Base-by-base conservation (phyloP, 1,140 invertebrate genomes). In the Microvelia longipes region DNA sequence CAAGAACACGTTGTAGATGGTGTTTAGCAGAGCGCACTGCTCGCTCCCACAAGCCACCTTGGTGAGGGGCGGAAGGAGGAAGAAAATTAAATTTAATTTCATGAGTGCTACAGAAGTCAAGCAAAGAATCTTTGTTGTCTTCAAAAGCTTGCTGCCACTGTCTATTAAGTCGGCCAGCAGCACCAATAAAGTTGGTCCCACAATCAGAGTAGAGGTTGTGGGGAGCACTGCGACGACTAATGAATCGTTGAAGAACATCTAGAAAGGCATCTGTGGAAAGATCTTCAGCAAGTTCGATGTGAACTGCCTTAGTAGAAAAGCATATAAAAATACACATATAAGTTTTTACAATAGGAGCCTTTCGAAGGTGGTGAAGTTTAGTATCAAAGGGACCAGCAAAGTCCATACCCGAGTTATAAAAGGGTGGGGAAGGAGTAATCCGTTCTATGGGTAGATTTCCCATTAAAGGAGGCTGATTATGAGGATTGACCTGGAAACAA, bases 41-140 rank as follows among this genome's bases (percentile, higher is more conserved):
- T 1, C 75, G 73, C 73, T 83, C 81, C 75, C 79, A 81, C 24
- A 80, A 28, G 24, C 78, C 80, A 15, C 80, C 80, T 68, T 81
- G 79, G 74, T 82, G 78, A 1, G 78, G 76, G 13, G 78, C 75
- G 11, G 66, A 25, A 24, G 81, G 77, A 1, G 81, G 80, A 69
- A 79, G 80, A 70, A 82, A 81, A 50, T 79, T 68, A 79, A 80
- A 83, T 11, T 50, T 50, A 11, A 50, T 50, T 19, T 50, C 19
- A 50, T 50, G 35, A 11, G 5, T 50, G 35, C 19, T 19, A 50
- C 35, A 50, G 19, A 50, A 11, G 19, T 50, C 19, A 11, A 50
- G 19, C 5, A 50, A 5, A 5, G 35, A 11, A 50, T 5, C 19
- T 50, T 50, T 50, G 19, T 50, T 50, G 35, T 50, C 35, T 5